Percentiles rank a stretch among this genome's conserved stretches.
phyloP scores from a whole-genome alignment of 2,888 invertebrate genomes.

The Acronicta leporina region DNA sequence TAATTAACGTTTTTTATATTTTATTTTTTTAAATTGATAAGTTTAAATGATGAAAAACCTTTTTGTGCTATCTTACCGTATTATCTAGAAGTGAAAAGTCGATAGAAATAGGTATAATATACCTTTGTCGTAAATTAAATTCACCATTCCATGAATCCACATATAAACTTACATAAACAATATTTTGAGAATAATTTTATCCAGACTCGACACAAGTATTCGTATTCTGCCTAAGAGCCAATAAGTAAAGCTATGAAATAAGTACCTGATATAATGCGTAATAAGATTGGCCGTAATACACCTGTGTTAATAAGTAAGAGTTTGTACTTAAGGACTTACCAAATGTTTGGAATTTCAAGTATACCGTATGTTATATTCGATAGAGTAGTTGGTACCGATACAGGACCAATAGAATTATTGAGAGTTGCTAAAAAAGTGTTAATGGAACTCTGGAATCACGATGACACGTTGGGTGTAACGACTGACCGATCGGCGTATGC shows the following conservation, averaged over 20 bases:
- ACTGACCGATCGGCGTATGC: too few relatives aligned
- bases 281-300: conserved; percentile 40
- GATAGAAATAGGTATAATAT: not conserved
- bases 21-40: too few relatives aligned
- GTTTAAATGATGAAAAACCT: too few relatives aligned
- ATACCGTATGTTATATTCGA: conserved; percentile 2
- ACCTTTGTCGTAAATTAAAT: not conserved
- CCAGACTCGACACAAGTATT: not conserved
- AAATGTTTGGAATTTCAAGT: conserved; percentile 36
- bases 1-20: too few relatives aligned
- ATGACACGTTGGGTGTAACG: too few relatives aligned
- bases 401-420: too few relatives aligned
- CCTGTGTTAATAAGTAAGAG: conserved; percentile 41
- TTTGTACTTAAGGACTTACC: conserved; percentile 17
- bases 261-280: conserved; percentile 19
- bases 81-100: too few relatives aligned
- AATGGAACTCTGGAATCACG: not conserved
- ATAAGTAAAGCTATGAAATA: conserved; percentile 7
- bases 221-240: conserved; percentile 16
- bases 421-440: not conserved
- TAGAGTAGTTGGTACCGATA: not conserved
- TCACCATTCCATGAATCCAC: too few relatives aligned
- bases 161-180: not conserved
- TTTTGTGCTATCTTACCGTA: too few relatives aligned
- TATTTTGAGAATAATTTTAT: not conserved